phyloP scores from a whole-genome alignment of 2,888 invertebrate genomes.

The Acanthosepion esculentum region DNA sequence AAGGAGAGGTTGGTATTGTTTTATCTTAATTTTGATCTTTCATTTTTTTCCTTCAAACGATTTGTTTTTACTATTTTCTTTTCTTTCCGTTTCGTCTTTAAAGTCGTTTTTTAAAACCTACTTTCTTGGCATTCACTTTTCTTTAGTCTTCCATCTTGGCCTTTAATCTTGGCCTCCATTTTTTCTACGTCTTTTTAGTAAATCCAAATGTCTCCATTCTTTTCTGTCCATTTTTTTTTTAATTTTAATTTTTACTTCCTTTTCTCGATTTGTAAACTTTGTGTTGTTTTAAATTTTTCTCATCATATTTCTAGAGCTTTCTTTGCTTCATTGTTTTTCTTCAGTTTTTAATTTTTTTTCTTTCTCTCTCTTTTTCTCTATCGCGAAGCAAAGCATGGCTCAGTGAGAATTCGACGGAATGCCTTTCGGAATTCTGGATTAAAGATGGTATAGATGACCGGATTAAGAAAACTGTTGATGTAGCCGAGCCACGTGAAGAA shows the following conservation, averaged over 20 bases:
- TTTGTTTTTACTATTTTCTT: not conserved
- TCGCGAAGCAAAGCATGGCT: slow-evolving; percentile 54
- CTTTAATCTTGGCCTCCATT: no score
- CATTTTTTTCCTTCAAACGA: not conserved
- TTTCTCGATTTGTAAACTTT: no score
- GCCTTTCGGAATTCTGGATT: slow-evolving; percentile 93
- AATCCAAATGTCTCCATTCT: not conserved
- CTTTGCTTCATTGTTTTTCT: not conserved
- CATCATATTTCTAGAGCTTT: not conserved
- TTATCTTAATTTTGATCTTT: not conserved
- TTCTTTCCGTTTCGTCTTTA: not conserved
- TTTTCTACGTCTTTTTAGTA: no score
- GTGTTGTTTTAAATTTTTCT: no score
- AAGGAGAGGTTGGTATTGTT: no score
- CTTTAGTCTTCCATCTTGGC: no score
- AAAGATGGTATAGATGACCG: slow-evolving; percentile 77
- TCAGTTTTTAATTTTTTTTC: not conserved
- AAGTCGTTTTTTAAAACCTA: not conserved
- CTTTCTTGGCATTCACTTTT: not conserved
- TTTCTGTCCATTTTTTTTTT: not conserved
- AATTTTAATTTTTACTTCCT: no score
- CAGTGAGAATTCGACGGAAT: slow-evolving; percentile 89
- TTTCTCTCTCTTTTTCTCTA: not conserved
- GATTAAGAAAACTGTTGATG: slow-evolving; percentile 91
- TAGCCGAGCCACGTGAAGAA: slow-evolving; percentile 97